phyloP scores from a whole-genome alignment of 2,797 vertebrate genomes.

The Ibycter americanus region DNA sequence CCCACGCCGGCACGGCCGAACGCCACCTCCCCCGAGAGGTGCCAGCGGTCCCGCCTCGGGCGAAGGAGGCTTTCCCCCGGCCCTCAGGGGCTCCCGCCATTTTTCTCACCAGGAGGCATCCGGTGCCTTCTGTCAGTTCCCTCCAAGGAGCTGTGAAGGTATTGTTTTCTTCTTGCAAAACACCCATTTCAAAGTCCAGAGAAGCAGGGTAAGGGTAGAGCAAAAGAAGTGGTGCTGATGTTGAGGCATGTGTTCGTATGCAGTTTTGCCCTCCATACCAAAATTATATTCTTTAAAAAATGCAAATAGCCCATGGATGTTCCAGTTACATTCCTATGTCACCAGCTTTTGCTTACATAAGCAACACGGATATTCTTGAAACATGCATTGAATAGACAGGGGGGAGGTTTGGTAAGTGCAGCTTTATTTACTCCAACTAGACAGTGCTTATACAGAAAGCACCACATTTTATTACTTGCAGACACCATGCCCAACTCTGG shows the following conservation, averaged over 20 bases:
- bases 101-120: background rate
- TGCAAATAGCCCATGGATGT: background rate
- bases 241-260: background rate
- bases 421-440: background rate
- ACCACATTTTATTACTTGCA: background rate
- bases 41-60: rapidly evolving
- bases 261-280: background rate
- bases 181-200: background rate
- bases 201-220: background rate
- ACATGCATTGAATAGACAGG: background rate
- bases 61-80: rapidly evolving
- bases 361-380: background rate
- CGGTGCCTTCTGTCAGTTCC: rapidly evolving
- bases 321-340: background rate
- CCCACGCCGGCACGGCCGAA: rapidly evolving
- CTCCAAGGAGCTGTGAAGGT: background rate
- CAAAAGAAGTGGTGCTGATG: background rate
- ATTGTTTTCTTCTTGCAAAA: background rate
- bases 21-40: rapidly evolving
- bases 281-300: background rate
- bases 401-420: background rate
- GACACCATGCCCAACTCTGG: rapidly evolving
- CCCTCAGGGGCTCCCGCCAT: background rate
- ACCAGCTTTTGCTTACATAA: background rate
- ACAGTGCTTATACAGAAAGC: background rate